Conservation (phyloP, 2,113 vertebrate genomes). For the Raja brachyura region DNA sequence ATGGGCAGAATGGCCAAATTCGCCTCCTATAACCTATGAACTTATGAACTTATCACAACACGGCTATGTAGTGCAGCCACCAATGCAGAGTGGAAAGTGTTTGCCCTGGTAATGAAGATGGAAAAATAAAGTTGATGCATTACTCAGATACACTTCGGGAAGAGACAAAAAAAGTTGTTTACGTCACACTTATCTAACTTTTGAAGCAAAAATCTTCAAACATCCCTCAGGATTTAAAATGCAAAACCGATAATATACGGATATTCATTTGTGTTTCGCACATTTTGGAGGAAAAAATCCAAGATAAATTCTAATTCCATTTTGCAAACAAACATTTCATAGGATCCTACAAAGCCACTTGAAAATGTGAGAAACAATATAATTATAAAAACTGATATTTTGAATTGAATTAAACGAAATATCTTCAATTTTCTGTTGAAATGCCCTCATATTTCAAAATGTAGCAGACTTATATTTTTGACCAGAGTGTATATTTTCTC, state of each 20-base stretch:
- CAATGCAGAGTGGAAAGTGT: neutral
- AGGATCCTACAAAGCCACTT: too few relatives aligned
- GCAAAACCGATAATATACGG: neutral
- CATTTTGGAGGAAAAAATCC: neutral
- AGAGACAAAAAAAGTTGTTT: neutral
- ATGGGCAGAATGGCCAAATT: too few relatives aligned
- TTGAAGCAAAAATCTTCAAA: neutral
- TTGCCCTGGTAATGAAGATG: neutral
- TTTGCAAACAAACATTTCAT: neutral
- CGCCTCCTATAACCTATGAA: too few relatives aligned
- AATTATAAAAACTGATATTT: neutral
- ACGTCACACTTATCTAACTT: neutral
- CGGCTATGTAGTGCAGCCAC: neutral
- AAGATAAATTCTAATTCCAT: conserved; percentile 14
- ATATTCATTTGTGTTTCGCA: neutral
- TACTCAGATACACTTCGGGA: neutral
- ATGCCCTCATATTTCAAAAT: neutral
- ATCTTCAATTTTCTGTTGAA: neutral
- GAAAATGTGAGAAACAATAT: neutral
- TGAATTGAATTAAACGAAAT: neutral
- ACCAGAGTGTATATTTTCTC: neutral
- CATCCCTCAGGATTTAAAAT: neutral
- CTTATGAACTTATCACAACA: neutral
- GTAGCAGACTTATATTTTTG: neutral
- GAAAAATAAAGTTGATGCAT: neutral